These are phyloP conservation scores for Eudemis profundana DNA, from an alignment of 2,888 invertebrate species.

Conservation along the genomic window DNA sequence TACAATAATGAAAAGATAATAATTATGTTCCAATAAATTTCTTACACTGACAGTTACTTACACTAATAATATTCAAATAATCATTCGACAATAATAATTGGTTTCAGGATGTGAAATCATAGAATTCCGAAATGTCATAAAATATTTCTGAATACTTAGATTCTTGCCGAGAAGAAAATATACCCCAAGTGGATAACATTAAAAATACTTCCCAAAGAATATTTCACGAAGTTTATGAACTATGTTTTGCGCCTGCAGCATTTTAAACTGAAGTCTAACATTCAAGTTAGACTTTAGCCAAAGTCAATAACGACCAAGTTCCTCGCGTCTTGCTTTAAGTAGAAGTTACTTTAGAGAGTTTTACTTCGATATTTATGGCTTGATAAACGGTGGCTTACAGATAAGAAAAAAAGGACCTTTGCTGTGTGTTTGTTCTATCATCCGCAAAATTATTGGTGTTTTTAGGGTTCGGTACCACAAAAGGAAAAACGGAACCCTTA, in stretches of 20 bases:
- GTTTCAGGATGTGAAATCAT: too few relatives aligned
- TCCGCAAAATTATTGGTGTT: neutral
- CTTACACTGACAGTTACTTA: too few relatives aligned
- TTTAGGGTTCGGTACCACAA: too few relatives aligned
- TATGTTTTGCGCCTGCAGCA: slow-evolving; percentile 10
- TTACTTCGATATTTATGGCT: slow-evolving; percentile 34
- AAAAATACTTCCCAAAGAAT: neutral
- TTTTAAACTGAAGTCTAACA: slow-evolving; percentile 25
- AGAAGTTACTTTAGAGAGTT: slow-evolving; percentile 37
- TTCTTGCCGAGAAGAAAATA: too few relatives aligned
- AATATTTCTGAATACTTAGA: too few relatives aligned
- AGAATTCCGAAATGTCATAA: too few relatives aligned
- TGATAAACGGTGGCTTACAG: slow-evolving; percentile 26
- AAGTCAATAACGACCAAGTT: slow-evolving; percentile 42
- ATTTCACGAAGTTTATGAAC: slow-evolving; percentile 4
- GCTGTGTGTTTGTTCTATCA: neutral
- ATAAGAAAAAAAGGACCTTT: slow-evolving; percentile 14
- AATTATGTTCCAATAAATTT: too few relatives aligned
- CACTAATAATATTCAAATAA: too few relatives aligned
- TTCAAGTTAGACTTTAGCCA: slow-evolving; percentile 24
- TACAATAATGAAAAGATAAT: too few relatives aligned
- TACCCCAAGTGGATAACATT: neutral
- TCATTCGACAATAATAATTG: too few relatives aligned
- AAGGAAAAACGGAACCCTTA: too few relatives aligned
- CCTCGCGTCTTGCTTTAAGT: slow-evolving; percentile 22